Base-by-base conservation (phyloP, 2,888 invertebrate genomes). In the Phyllotreta striolata region DNA sequence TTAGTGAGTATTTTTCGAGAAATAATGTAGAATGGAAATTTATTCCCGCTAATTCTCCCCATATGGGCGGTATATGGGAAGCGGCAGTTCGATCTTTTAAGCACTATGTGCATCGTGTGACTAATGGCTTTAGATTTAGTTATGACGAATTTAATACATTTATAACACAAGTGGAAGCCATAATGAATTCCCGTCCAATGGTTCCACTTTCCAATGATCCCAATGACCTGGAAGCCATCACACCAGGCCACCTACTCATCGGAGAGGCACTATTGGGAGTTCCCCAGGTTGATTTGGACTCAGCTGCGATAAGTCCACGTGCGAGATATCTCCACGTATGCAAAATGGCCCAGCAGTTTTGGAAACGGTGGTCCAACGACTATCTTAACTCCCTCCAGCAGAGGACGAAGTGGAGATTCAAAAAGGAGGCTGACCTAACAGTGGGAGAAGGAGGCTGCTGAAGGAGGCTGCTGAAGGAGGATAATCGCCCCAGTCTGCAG, bases 301-400 rank as follows among this genome's bases (percentile, higher is more conserved):
- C 12, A 44, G 7, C 10, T 7, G 7, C 44, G 14, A 13, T n/a
- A 44, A 44, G 12, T 44, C 14, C 44, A 44, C 7, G 7, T 44
- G 44, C 61, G 63, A 12, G 51, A 41, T 63, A 66, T 37, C 12
- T 51, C 13, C 55, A 46, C 34, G 24, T 58, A 24, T 24, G 24
- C 24, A 24, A 24, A 24, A 3, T 24, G 24, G 24, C 24, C 24
- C 24, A 24, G 24, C 24, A 24, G 4, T 24, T 24, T 24, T 64
- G 63, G 58, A 13, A 6, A 7, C 35, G 63, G 0, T 63, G 58
- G 63, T 39, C 4, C 12, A 34, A 34, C 3, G 57, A 57, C 34
- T 57, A 57, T 41, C 14, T 55, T 3, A 37, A 12, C 37, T 13
- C n/a, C 4, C 37, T 34, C 12, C 57, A 57, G 37, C 37, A 12